These are phyloP conservation scores for Anticlea derivata DNA, from an alignment of 2,888 invertebrate genomes.

Conservation along the genomic window DNA sequence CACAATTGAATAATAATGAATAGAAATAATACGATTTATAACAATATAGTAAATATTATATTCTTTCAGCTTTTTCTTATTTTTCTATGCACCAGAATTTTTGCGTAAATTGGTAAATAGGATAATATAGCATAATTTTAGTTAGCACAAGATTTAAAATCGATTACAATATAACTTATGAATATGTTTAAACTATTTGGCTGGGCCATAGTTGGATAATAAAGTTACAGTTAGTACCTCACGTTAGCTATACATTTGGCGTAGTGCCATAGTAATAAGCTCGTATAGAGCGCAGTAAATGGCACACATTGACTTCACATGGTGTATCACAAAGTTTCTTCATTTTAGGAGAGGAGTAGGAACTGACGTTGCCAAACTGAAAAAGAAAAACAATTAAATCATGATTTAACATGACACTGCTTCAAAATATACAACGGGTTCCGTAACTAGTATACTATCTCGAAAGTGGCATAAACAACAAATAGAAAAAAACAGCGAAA, in stretches of 20 bases:
- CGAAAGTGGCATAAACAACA: too few species aligned
- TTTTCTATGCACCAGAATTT: conserved; percentile 59
- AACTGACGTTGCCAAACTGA: conserved; percentile 42
- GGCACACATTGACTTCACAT: conserved; percentile 25
- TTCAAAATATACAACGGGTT: too few species aligned
- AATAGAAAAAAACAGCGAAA: too few species aligned
- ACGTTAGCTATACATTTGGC: conserved; percentile 25
- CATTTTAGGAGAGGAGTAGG: conserved; percentile 39
- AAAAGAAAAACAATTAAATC: conserved; percentile 26
- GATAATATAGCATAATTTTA: conserved; percentile 30
- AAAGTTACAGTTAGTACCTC: conserved; percentile 19
- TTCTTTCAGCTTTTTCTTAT: conserved; percentile 51
- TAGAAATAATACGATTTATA: conserved; percentile 37
- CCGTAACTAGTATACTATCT: too few species aligned
- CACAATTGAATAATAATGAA: conserved; percentile 37
- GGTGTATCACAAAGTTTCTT: conserved; percentile 34
- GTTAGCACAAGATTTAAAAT: conserved; percentile 36
- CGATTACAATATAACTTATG: conserved; percentile 32
- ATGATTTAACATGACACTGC: too few species aligned
- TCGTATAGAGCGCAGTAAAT: conserved; percentile 5
- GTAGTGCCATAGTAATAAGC: conserved; percentile 16
- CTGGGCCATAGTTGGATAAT: conserved; percentile 16
- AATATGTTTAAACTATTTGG: conserved; percentile 26
- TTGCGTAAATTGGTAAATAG: conserved; percentile 38
- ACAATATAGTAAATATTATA: conserved; percentile 51